phyloP scores from a whole-genome alignment of 1,140 invertebrate genomes.

The Lutraria rhynchaena region DNA sequence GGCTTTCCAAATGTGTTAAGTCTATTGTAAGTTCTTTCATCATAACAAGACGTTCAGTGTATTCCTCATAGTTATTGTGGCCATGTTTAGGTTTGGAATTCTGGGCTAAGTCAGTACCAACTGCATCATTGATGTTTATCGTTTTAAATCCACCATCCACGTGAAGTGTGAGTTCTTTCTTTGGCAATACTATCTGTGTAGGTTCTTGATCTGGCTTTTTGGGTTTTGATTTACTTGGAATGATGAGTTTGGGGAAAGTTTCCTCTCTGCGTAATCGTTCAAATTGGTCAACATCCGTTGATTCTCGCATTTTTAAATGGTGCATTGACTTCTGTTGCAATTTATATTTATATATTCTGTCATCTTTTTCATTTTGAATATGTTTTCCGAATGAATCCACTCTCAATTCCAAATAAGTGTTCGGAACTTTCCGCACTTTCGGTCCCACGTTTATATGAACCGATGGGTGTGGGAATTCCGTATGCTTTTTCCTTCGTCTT shows the following conservation, averaged over 20 bases:
- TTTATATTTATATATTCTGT: constrained; percentile 46
- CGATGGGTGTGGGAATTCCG: constrained; percentile 36
- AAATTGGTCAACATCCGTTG: neutral
- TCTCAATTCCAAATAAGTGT: constrained; percentile 53
- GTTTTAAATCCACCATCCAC: constrained; percentile 38
- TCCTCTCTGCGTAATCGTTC: constrained; percentile 22
- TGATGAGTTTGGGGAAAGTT: neutral
- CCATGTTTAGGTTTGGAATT: constrained; percentile 7
- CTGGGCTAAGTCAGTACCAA: constrained; percentile 1
- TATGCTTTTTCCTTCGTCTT: constrained; percentile 22
- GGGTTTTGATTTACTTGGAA: constrained; percentile 11
- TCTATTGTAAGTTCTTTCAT: neutral
- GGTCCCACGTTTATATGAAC: constrained; percentile 20
- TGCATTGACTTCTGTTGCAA: constrained; percentile 55
- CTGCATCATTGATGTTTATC: constrained; percentile 45
- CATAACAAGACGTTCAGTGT: constrained; percentile 25
- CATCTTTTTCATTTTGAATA: constrained; percentile 35
- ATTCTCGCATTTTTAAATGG: constrained; percentile 48
- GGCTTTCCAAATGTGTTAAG: too few relatives aligned
- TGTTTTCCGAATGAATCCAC: constrained; percentile 54
- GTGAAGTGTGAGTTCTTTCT: neutral
- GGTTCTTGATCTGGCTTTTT: neutral
- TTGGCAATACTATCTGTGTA: neutral
- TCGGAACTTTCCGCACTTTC: constrained; percentile 36
- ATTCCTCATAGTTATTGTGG: constrained; percentile 42